A percentile compares a stretch with the other conserved stretches of the same genome.
Conservation (phyloP, 2,113 vertebrate genomes). For the Semnornis frantzii region DNA sequence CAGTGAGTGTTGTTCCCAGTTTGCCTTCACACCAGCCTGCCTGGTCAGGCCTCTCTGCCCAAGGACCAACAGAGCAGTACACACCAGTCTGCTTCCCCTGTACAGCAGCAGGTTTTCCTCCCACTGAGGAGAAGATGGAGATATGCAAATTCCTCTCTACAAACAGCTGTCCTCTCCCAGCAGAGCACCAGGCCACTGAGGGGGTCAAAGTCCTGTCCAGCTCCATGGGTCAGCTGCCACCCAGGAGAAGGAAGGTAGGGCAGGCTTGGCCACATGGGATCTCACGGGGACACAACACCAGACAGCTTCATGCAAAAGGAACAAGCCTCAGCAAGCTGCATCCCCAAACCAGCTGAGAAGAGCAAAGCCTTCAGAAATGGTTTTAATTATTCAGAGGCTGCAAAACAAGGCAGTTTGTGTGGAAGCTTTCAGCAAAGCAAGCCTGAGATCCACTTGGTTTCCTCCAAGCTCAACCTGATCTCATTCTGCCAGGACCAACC, state of each 20-base stretch:
- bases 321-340: slow-evolving; percentile 33
- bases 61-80: neutral
- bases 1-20: rapidly evolving
- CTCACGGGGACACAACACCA: neutral
- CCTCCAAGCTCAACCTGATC: neutral
- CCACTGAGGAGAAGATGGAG: neutral
- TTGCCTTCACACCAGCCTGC: neutral
- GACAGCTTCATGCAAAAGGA: neutral
- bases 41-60: neutral
- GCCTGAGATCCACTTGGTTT: neutral
- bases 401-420: slow-evolving; percentile 28
- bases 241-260: neutral
- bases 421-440: slow-evolving; percentile 5
- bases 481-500: neutral
- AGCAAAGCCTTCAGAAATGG: slow-evolving; percentile 22
- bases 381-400: slow-evolving; percentile 52
- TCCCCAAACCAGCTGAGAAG: neutral
- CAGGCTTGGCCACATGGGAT: neutral
- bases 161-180: neutral
- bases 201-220: neutral
- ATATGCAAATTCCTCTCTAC: neutral
- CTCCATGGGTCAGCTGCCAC: neutral
- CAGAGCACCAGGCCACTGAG: neutral
- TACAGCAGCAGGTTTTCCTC: neutral
- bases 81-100: neutral